These are phyloP conservation scores for Brachionus calyciflorus DNA, from an alignment of 1,140 invertebrate species.

Conservation along the genomic window DNA sequence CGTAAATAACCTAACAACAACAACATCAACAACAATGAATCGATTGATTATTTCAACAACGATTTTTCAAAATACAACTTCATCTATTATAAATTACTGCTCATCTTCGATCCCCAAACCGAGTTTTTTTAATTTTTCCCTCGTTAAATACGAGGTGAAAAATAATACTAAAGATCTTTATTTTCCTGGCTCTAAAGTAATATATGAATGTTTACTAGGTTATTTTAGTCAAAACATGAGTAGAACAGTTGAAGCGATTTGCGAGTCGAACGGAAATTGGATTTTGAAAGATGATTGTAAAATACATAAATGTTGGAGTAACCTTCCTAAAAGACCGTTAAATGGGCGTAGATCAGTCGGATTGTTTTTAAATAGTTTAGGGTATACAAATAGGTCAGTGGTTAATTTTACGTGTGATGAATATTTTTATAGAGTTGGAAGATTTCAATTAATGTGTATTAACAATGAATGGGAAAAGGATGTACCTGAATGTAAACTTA, in stretches of 20 bases:
- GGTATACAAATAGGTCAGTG: neutral
- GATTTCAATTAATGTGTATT: neutral
- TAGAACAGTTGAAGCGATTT: neutral
- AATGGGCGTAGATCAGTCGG: neutral
- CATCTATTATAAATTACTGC: neutral
- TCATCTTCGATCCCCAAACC: neutral
- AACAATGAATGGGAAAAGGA: slow-evolving; percentile 39
- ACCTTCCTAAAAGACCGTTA: slow-evolving; percentile 12
- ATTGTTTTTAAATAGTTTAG: neutral
- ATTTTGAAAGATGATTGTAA: slow-evolving; percentile 7
- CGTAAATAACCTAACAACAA: too few species aligned
- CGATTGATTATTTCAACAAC: too few species aligned
- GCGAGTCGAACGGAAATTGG: neutral
- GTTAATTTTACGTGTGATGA: slow-evolving; percentile 37
- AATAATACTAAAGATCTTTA: neutral
- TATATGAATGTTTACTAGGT: slow-evolving; percentile 23
- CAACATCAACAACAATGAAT: neutral
- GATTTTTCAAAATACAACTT: too few species aligned
- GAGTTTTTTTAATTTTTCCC: neutral
- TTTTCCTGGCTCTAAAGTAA: neutral
- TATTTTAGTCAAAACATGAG: slow-evolving; percentile 6
- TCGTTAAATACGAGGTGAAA: neutral
- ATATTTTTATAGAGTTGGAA: neutral
- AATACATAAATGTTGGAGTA: slow-evolving; percentile 9
- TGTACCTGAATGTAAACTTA: neutral